These are phyloP conservation scores for Dysidea cf. avara DNA, from an alignment of 37 sponge, comb jelly and placozoan genomes.

Conservation along the genomic window DNA sequence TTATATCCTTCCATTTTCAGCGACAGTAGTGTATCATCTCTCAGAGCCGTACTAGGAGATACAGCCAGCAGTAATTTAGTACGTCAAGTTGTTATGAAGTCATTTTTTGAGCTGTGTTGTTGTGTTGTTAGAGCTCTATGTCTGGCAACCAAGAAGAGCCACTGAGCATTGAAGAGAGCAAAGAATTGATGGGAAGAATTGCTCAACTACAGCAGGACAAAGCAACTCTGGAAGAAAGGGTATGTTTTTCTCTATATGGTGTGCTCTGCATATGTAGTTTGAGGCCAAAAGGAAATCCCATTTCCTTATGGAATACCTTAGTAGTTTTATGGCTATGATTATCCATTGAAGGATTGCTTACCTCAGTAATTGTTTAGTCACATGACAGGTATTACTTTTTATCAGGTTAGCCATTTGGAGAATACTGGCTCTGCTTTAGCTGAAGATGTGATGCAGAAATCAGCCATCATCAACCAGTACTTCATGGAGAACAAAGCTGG, in stretches of 20 bases:
- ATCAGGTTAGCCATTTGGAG: constrained; percentile 71
- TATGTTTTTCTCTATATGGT: not conserved
- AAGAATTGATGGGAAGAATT: constrained; percentile 48
- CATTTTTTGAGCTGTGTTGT: constrained; percentile 1
- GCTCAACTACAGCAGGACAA: constrained; percentile 61
- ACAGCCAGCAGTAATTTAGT: not conserved
- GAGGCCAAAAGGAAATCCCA: too few relatives aligned
- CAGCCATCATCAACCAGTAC: constrained; percentile 68
- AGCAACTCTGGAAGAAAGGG: constrained; percentile 67
- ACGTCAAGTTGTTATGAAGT: not conserved
- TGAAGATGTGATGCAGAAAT: constrained; percentile 76
- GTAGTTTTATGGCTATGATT: too few relatives aligned
- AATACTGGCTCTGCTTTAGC: constrained; percentile 56
- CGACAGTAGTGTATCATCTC: constrained; percentile 64
- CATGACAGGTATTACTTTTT: too few relatives aligned
- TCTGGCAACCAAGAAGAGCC: not conserved
- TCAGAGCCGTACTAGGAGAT: constrained; percentile 23
- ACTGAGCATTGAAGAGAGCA: constrained; percentile 34
- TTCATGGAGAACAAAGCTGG: constrained; percentile 70
- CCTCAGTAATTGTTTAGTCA: too few relatives aligned
- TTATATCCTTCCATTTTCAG: not conserved
- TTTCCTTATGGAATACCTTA: too few relatives aligned
- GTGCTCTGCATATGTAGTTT: not conserved
- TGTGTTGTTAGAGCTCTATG: not conserved
- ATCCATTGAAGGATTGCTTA: too few relatives aligned